Evolutionary conservation across 1,140 invertebrate species (phyloP), one percentile per base, ranked within the genome.

Genomic region (Holcopasites calliopsidis): DNA sequence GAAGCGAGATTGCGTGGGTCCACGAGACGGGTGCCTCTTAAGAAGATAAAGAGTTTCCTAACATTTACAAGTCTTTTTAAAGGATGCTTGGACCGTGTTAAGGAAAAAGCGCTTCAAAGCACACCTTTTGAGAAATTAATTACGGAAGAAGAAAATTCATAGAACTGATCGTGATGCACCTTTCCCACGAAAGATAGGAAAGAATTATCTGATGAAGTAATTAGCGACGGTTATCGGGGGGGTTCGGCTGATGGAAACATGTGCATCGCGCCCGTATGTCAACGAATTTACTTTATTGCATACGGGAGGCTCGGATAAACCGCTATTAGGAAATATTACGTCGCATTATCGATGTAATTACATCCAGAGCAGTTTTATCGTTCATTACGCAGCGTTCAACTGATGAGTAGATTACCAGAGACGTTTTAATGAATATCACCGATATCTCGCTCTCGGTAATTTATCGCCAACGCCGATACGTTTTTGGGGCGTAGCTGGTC

Each of bases 391-490:
- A 50, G 62, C 44, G 16, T 26, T 26, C 60, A 44, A 47, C 42
- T 60, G 40, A 33, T 47, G 47, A 68, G 50, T 65, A 58, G 58
- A 76, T 83, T 83, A 82, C 79, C 77, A 49, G 42, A 13, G 76
- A 40, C 70, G 54, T 69, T 47, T 79, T 83, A 83, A 83, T 82
- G 50, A 74, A 74, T 66, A 55, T 38, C 62, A 11, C 16, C 28
- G 40, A 47, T 31, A 44, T 74, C 61, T 31, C 70, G 40, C 23
- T 38, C 18, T 26, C 38, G 50, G 21, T 44, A 38, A 40, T 44
- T n/a, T 74, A 57, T 66, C 47, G 47, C 35, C 28, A 26, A 5
- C 47, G n/a, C 2, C 28, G 18, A 38, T 47, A 55, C 40, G 50
- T 28, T 57, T 13, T 18, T 21, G 4, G 47, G n/a, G 23, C 11